Evolutionary conservation across 2,797 vertebrate species (phyloP).

Genomic region (Pelodytes ibericus): DNA sequence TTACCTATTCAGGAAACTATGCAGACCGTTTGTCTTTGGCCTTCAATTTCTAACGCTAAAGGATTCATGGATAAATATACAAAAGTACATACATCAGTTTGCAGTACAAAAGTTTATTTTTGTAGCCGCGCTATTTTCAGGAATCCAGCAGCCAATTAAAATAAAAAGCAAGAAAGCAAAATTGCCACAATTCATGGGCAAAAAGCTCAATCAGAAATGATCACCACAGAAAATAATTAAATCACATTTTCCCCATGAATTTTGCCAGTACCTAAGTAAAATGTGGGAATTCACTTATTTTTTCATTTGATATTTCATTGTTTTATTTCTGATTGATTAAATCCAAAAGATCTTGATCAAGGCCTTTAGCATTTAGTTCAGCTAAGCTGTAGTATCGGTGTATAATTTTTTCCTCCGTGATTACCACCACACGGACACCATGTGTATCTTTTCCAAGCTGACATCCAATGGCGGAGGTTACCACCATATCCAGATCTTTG

Average conservation of each 20-base stretch:
- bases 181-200: too few relatives aligned
- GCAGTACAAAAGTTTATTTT: too few relatives aligned
- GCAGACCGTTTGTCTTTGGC: too few relatives aligned
- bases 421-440: slow-evolving; percentile 86
- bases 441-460: slow-evolving; percentile 89
- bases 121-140: too few relatives aligned
- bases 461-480: slow-evolving; percentile 94
- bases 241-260: not conserved
- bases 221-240: too few relatives aligned
- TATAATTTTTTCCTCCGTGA: slow-evolving; percentile 79
- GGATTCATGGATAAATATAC: too few relatives aligned
- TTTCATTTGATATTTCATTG: not conserved
- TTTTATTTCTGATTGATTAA: slow-evolving; percentile 65
- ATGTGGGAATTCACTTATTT: not conserved
- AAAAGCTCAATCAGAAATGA: too few relatives aligned
- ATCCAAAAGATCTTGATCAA: slow-evolving; percentile 80
- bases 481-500: slow-evolving; percentile 88
- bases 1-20: too few relatives aligned
- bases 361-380: slow-evolving; percentile 73
- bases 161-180: too few relatives aligned
- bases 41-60: too few relatives aligned
- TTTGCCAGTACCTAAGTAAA: not conserved
- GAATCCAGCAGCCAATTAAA: too few relatives aligned
- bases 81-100: too few relatives aligned
- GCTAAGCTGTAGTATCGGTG: slow-evolving; percentile 89